Evolutionary conservation across 2,888 invertebrate genomes (phyloP).

Genomic region (Chloromyia formosa): DNA sequence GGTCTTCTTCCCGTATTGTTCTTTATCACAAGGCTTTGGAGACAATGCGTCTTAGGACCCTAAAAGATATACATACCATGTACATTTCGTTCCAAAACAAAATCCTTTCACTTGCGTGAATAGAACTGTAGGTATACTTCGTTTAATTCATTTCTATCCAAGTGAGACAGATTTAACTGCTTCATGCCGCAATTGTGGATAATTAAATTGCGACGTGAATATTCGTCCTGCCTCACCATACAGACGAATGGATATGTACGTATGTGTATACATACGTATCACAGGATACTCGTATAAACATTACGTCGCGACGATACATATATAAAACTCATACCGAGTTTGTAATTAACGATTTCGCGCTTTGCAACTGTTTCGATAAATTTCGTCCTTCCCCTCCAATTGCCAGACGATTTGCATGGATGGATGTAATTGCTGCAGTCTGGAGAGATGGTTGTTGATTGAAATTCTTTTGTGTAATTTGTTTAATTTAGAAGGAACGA

Average conservation of each 20-base stretch:
- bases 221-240: neutral
- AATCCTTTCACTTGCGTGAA: neutral
- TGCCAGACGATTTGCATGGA: conserved; percentile 2
- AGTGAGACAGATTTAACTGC: neutral
- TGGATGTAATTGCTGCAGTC: neutral
- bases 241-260: neutral
- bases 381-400: neutral
- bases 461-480: conserved; percentile 13
- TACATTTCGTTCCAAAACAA: neutral
- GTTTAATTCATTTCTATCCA: neutral
- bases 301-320: too few species aligned
- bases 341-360: neutral
- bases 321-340: neutral
- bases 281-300: too few species aligned
- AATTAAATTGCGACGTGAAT: neutral
- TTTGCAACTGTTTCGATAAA: neutral
- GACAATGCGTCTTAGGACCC: too few species aligned
- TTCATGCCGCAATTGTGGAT: conserved; percentile 2
- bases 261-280: neutral
- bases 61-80: neutral
- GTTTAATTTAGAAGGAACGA: neutral
- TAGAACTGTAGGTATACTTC: too few species aligned
- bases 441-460: neutral
- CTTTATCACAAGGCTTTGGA: too few species aligned
- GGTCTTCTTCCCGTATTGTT: too few species aligned